Conservation (phyloP, 2,113 vertebrate species). For the Oncorhynchus gorbuscha region DNA sequence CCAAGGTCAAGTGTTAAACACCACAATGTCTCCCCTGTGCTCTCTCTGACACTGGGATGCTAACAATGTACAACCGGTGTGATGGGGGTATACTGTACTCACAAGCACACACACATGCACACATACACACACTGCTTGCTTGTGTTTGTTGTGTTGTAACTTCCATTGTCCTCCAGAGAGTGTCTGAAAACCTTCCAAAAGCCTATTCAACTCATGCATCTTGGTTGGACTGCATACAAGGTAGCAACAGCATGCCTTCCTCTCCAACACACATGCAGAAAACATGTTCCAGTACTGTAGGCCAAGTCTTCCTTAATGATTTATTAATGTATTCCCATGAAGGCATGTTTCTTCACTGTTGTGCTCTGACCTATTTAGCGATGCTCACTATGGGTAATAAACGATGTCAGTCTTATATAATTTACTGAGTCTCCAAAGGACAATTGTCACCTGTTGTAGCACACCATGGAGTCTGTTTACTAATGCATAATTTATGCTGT, state of each 20-base stretch:
- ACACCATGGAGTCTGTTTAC: constrained; percentile 27
- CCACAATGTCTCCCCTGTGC: not conserved
- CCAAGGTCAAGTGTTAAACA: constrained; percentile 40
- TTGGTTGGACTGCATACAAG: too few species aligned
- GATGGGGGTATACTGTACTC: not conserved
- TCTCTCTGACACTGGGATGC: not conserved
- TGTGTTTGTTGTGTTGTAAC: not conserved
- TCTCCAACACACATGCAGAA: not conserved
- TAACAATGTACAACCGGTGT: not conserved
- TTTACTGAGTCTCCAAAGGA: constrained; percentile 40
- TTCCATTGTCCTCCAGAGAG: not conserved
- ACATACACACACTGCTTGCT: too few species aligned
- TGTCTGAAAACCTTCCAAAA: not conserved
- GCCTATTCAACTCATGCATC: too few species aligned
- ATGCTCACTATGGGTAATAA: constrained; percentile 30
- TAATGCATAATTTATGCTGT: constrained; percentile 42
- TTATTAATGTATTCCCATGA: constrained; percentile 21
- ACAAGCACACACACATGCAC: not conserved
- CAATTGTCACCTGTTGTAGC: constrained; percentile 21
- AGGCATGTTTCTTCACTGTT: constrained; percentile 30
- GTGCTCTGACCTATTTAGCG: constrained; percentile 49
- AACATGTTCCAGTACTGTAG: not conserved
- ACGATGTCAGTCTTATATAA: constrained; percentile 44
- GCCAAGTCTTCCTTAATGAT: constrained; percentile 28
- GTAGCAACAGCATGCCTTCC: too few species aligned